phyloP scores from a whole-genome alignment of 2,113 vertebrate genomes.

The Tor tambroides region DNA sequence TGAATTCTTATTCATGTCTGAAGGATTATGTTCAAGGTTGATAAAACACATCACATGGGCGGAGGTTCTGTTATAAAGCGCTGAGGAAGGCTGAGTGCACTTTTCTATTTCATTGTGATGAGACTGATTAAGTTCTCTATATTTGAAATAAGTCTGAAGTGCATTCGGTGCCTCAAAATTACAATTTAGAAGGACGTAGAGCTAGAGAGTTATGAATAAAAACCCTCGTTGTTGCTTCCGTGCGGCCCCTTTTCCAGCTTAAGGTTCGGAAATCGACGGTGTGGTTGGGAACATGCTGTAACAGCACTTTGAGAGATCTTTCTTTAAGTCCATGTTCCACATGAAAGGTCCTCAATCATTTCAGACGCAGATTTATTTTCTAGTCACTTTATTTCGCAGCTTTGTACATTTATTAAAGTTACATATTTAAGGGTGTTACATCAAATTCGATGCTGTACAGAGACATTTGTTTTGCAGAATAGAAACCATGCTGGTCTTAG shows the following conservation, averaged over 20 bases:
- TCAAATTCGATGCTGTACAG: not conserved
- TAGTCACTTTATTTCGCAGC: not conserved
- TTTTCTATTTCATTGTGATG: conserved; percentile 46
- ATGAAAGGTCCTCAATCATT: conserved; percentile 41
- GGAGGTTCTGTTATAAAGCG: conserved; percentile 33
- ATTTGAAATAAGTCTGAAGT: conserved; percentile 21
- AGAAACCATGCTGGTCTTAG: not conserved
- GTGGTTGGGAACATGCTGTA: conserved; percentile 39
- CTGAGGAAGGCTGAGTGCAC: conserved; percentile 47
- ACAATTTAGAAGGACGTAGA: conserved; percentile 41
- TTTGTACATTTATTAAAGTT: not conserved
- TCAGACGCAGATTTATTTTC: conserved; percentile 33
- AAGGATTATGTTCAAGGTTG: conserved; percentile 42
- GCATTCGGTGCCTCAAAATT: conserved; percentile 47
- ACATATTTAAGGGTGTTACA: too few species aligned
- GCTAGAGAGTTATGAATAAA: conserved; percentile 42
- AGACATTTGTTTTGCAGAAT: not conserved
- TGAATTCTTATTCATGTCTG: conserved; percentile 40
- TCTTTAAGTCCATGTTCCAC: conserved; percentile 46
- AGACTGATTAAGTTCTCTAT: not conserved
- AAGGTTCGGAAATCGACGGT: conserved; percentile 24
- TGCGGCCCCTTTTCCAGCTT: not conserved
- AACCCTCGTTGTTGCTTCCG: conserved; percentile 17
- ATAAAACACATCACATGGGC: conserved; percentile 33
- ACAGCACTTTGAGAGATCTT: conserved; percentile 31